These are phyloP conservation scores for Clinocottus analis DNA, from an alignment of 2,113 vertebrate genomes.

Conservation along the genomic window DNA sequence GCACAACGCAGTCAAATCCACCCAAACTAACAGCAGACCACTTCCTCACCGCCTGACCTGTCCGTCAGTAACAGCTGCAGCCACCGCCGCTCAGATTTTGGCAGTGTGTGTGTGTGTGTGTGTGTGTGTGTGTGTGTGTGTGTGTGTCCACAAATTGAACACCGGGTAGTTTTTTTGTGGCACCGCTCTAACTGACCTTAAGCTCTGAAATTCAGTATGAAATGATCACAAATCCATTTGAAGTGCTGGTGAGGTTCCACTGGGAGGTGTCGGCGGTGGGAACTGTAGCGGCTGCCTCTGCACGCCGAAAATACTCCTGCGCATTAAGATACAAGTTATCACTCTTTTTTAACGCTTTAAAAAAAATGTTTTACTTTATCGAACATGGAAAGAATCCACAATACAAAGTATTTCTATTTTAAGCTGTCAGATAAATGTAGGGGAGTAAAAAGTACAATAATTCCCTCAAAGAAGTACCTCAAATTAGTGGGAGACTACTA, in stretches of 20 bases:
- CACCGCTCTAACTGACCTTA: constrained; percentile 15
- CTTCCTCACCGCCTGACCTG: constrained; percentile 6
- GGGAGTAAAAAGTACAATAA: too few relatives aligned
- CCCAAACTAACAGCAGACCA: constrained; percentile 23
- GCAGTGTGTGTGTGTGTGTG: background rate
- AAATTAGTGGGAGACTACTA: too few relatives aligned
- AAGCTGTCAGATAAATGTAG: background rate
- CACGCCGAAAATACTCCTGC: background rate
- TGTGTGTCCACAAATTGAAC: constrained; percentile 14
- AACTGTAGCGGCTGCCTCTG: background rate
- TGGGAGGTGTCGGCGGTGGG: background rate
- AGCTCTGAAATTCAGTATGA: constrained; percentile 25
- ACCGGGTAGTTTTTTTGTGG: constrained; percentile 14
- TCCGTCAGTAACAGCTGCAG: constrained; percentile 21
- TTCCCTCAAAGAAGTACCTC: too few relatives aligned
- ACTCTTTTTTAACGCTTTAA: constrained; percentile 11
- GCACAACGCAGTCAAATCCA: constrained; percentile 28
- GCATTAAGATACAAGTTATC: background rate
- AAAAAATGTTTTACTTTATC: background rate
- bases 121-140: too few relatives aligned
- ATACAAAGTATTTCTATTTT: background rate
- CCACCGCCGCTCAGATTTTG: background rate
- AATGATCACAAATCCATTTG: constrained; percentile 35
- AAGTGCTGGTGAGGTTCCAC: background rate
- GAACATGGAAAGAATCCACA: background rate